Evolutionary conservation across 2,888 invertebrate species (phyloP), one percentile per base, ranked within the genome.

Genomic region (Cetonia aurata): DNA sequence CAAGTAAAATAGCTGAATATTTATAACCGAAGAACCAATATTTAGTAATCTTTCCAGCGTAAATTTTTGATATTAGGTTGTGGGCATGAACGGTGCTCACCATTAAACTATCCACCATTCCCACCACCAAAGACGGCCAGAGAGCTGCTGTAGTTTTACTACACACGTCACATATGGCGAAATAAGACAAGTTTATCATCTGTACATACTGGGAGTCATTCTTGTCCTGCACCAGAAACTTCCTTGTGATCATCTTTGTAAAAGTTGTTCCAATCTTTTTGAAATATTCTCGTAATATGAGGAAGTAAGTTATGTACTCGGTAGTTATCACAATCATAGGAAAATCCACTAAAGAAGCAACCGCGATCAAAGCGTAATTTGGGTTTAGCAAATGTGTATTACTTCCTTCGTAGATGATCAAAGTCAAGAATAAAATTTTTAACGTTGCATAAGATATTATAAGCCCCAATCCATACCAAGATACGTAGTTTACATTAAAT

Each of bases 31-130:
- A 60, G 37, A 59, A 60, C 59, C 59, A 52, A 60, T 48, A 57
- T 33, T 59, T 41, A 6, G 69, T 42, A 37, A 59, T 69, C 37
- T 50, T 69, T 42, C 69, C 59, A 12, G 46, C 59, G 46, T 69
- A 69, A 12, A 25, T 12, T 19, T 69, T 69, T n/a, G 69, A 69
- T 52, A 69, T 59, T 10, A 69, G 41, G 44, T 53, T 69, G 15
- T 69, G 69, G 13, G 31, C 55, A 25, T 69, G 69, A 17, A 69
- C 33, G n/a, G 60, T 62, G 17, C 62, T 31, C 12, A 62, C 9
- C 13, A 25, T 12, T 9, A 62, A 17, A 15, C 15, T 17, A 13
- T 69, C 69, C 4, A 56, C 6, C 15, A 69, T 0, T 6, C 13
- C 3, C 3, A 50, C 13, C 9, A 52, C 33, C 17, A 59, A 52